Base-by-base conservation (phyloP, 1,140 invertebrate genomes). In the Protaetia brevitarsis region DNA sequence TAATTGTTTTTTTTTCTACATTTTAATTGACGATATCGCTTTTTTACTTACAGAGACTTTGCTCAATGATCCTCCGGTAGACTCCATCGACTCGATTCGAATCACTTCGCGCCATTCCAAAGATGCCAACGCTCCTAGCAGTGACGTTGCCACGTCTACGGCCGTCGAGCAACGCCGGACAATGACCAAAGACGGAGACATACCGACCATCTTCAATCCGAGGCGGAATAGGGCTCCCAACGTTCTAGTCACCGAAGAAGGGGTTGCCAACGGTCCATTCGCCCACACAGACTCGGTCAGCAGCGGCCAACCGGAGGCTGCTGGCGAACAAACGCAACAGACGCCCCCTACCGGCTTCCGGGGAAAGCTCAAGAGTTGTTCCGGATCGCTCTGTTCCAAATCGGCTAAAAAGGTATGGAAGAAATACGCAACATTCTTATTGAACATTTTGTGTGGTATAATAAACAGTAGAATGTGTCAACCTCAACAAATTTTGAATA, bases 181-280 rank as follows among this genome's bases (percentile, higher is more conserved):
- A 64, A 74, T 76, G 74, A 74, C 74, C 23, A 71, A 84, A 69
- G 86, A 87, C 80, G 85, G 85, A 66, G 87, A 89, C 76, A 85
- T 89, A 76, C 85, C 88, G 60, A 89, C 88, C 68, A 90, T 89
- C 72, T 89, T 89, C 75, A 89, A 89, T 79, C 88, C 89, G 28
- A 86, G 87, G 75, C 81, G 88, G 66, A 87, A 86, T 63, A 83
- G 88, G 60, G 82, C 88, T 21, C 88, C 88, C 41, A 88, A 87
- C 36, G 88, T 89, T 64, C 86, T 89, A 68, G 85, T 89, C 65
- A 89, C 87, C 1, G 87, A 86, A 66, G 87, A 89, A 65, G 77
- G 76, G 27, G 75, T 75, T 6, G 81, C 81, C 29, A 85, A 85
- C 77, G 83, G 83, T 29, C 82, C 80, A 2, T 85, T 82, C 65